Base-by-base conservation (phyloP, 2,797 vertebrate species). In the Pseudochirops corinnae region DNA sequence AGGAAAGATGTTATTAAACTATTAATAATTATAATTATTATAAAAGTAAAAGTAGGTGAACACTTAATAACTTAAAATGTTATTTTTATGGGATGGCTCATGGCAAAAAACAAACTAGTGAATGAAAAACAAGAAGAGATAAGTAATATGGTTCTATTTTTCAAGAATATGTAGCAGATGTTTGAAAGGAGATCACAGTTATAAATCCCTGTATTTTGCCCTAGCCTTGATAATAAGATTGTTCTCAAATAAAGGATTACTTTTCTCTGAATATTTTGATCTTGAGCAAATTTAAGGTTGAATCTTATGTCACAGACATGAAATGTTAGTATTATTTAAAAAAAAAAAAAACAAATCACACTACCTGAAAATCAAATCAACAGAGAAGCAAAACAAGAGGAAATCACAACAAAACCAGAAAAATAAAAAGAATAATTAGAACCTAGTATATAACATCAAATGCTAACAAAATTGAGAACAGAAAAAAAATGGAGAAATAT, bases 101-200 rank as follows among this genome's bases (percentile, higher is more conserved):
- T 97, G 93, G 94, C 96, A 96, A 97, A 98, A 98, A 96, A 96
- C 95, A 98, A 98, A 96, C 95, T 92, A 94, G 92, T 62, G 95
- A 91, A 96, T 96, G 93, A 94, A 95, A 97, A 98, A 95, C 95
- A 97, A 95, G 97, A 96, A 96, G 95, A 96, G 97, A 96, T 97
- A 96, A 97, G 97, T 97, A 93, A 94, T 7, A 0, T 90, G 93
- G 57, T 93, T 97, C 0, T 93, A 90, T 97, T 97, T 97, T 91
- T 93, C 92, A 52, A 0, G 92, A 97, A 97, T 97, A 97, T 97
- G 96, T 97, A 97, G 96, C 93, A 92, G 95, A 93, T 97, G 95
- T 96, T 97, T 97, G 93, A 97, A 96, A 96, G 93, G 97, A 98
- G 96, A 67, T 97, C 94, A 96, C 97, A 96, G 96, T 94, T 97